Base-by-base conservation (phyloP, 2,888 invertebrate genomes). In the Hemistola chrysoprasaria region DNA sequence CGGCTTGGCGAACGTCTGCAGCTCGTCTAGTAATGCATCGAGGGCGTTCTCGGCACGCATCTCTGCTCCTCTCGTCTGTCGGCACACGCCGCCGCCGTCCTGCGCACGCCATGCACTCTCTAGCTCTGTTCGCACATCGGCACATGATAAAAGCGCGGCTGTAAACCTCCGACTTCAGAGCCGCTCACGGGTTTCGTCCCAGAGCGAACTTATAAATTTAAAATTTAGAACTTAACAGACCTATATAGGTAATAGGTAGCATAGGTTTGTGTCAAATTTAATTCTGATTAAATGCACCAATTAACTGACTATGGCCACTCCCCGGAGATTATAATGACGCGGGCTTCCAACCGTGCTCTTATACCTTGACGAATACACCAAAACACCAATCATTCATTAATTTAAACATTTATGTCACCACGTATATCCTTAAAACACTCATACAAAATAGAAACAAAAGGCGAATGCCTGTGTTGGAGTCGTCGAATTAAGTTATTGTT, bases 21-120 rank as follows among this genome's bases (percentile, higher is more conserved):
- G 91, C 83, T 97, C 97, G 82, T 96, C 96, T 95, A 97, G 90
- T 94, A 97, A 87, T 93, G 96, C 96, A 93, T 97, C 97, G 95
- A 97, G 96, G 93, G 97, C 96, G 94, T 97, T 97, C 93, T 97
- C 96, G 92, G 95, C 91, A 90, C 94, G 93, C 88, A 76, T 47
- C 47, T 83, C 84, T 57, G 72, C 55, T 74, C 77, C 74, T 50
- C 73, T 66, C 51, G 55, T 52, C 56, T 56, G 71, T 80, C 86
- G 73, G 75, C 47, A 67, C 63, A 66, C 69, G 16, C 65, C 71
- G 71, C 52, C 65, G 65, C 65, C 68, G 71, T 74, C 86, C 86
- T 87, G 84, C 65, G 71, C 78, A 83, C 78, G 81, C 79, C 82
- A 80, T 75, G 75, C 65, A 63, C 70, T 69, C 75, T 84, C 77